Percentiles rank a stretch among this genome's conserved stretches.
Evolutionary conservation across 1,140 invertebrate genomes (phyloP).

Genomic region (Drosophila bocki): DNA sequence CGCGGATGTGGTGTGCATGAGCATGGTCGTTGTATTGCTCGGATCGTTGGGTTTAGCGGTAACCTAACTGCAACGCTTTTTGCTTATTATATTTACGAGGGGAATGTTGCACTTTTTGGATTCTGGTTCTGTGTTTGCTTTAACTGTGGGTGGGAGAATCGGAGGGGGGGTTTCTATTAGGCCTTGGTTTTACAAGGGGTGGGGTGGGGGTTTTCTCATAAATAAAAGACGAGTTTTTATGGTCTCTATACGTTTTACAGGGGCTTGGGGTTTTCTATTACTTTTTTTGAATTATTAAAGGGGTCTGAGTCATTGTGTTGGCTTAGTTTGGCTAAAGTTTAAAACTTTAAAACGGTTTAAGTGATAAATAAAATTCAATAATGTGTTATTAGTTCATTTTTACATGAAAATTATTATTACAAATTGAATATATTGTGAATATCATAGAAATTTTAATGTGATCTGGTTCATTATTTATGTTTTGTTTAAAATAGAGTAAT

Average conservation of each 20-base stretch:
- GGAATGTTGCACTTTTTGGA: constrained; percentile 50
- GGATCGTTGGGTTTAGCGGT: constrained; percentile 37
- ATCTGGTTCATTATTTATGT: background rate
- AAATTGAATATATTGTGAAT: background rate
- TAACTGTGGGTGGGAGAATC: constrained; percentile 38
- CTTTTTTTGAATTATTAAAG: background rate
- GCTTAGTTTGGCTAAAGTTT: background rate
- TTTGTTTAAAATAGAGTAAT: background rate
- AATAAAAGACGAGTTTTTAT: constrained; percentile 26
- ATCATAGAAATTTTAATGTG: background rate
- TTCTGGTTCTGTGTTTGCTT: constrained; percentile 21
- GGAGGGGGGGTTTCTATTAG: constrained; percentile 19
- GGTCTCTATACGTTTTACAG: constrained; percentile 12
- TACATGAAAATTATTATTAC: too few relatives aligned
- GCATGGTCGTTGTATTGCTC: constrained; percentile 40
- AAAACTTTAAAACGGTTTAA: background rate
- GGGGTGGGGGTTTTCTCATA: background rate
- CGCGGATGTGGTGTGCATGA: constrained; percentile 72
- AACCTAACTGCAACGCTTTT: constrained; percentile 38
- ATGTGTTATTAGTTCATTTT: too few relatives aligned
- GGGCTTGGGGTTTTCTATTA: background rate
- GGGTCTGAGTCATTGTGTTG: constrained; percentile 4
- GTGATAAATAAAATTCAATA: background rate
- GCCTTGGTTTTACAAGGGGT: constrained; percentile 3
- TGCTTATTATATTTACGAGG: constrained; percentile 25